Evolutionary conservation across 2,888 invertebrate species (phyloP).

Genomic region (Diadromus collaris): DNA sequence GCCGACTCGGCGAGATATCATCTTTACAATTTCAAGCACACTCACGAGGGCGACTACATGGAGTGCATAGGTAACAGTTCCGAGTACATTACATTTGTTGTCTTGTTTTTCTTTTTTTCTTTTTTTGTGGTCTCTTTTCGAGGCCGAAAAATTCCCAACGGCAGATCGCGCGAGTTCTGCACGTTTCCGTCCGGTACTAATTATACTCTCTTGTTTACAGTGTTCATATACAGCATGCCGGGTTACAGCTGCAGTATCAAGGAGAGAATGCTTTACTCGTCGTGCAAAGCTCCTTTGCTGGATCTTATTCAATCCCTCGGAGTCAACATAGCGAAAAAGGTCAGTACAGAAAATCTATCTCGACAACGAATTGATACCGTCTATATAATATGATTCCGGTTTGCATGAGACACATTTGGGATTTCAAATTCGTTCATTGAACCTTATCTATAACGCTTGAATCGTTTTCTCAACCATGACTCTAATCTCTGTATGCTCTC

Average conservation of each 20-base stretch:
- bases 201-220: conserved; percentile 81
- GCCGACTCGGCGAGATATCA: conserved; percentile 94
- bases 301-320: conserved; percentile 91
- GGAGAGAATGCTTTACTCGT: conserved; percentile 99
- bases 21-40: conserved; percentile 94
- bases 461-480: conserved; percentile 40
- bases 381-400: not conserved
- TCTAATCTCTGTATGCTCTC: conserved; percentile 57
- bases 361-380: conserved; percentile 26
- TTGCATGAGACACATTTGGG: conserved; percentile 53
- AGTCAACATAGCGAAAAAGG: conserved; percentile 92
- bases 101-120: not conserved
- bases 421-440: conserved; percentile 28
- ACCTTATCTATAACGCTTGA: conserved; percentile 30
- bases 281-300: conserved; percentile 96
- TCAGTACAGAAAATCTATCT: conserved; percentile 79
- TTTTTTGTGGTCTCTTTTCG: not conserved
- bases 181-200: not conserved
- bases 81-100: conserved; percentile 39
- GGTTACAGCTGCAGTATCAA: conserved; percentile 97
- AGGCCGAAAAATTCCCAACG: not conserved
- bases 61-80: conserved; percentile 88
- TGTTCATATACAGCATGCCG: conserved; percentile 99
- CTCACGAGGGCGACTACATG: conserved; percentile 94
- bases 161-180: not conserved